Evolutionary conservation across 2,797 vertebrate species (phyloP), one percentile per base, ranked within the genome.

Genomic region (Schizopygopsis pylzovi): DNA sequence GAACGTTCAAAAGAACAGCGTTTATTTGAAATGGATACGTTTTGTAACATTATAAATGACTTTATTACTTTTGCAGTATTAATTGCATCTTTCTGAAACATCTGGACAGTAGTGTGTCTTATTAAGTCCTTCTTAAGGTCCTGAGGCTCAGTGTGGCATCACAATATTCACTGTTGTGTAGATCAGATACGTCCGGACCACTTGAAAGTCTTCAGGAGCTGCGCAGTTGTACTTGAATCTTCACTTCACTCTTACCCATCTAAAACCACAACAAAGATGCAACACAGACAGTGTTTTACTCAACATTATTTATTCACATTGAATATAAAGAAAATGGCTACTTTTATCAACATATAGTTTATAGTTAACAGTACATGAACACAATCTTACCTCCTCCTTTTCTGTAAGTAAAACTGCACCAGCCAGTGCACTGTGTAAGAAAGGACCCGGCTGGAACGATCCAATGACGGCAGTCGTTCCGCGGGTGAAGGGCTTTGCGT

Each of bases 351-450:
- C 33, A 45, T 15, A 63, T 16, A 47, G 41, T 43, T 63, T n/a
- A 28, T 10, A 73, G 52, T 63, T 43, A 72, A 41, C 18, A n/a
- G 15, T 13, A 22, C 6, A 75, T 10, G 6, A 0, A 72, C 11
- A n/a, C 63, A 59, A 16, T 20, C 86, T 95, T 93, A 98, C 98
- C 96, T 97, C 94, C 96, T 95, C 87, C 93, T 97, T 77, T 95
- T 95, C 90, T 96, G 95, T 90, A 97, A 93, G 91, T 97, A 98
- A 82, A 98, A 90, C 72, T 96, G 95, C 81, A 98, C 93, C 79
- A 99, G 90, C 96, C 96, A 97, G 89, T 98, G 97, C 43, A 95
- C 94, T n/a, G n/a, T n/a, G n/a, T n/a, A n/a, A n/a, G n/a, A n/a
- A n/a, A n/a, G n/a, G n/a, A n/a, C n/a, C n/a, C n/a, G n/a, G n/a